Evolutionary conservation across 2,113 vertebrate species (phyloP), one percentile per base, ranked within the genome.

Genomic region (Lepidothrix coronata): DNA sequence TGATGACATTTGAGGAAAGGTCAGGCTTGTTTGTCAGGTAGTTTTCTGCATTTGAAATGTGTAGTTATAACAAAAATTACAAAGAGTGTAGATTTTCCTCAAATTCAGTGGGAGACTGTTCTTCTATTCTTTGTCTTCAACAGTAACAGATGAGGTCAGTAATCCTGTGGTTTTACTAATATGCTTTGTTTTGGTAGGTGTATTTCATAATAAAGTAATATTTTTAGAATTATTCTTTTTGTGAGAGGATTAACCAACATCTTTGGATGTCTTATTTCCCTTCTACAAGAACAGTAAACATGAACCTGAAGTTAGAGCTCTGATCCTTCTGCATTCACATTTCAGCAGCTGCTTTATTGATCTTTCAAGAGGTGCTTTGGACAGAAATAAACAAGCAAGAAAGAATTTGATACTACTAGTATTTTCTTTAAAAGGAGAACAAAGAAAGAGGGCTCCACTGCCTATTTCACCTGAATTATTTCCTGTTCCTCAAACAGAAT

Each of bases 1-100:
- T 12, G 23, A 28, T 82, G 88, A 93, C 76, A 89, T 96, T 97
- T 95, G 81, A 87, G 81, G 83, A 97, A 96, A 92, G 39, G 41
- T 87, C 88, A 96, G 65, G 14, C 52, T 89, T 87, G 70, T 93
- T 94, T 96, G 73, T 72, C 41, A 58, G 65, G 52, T 91, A 72
- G 61, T 88, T 81, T 61, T 91, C 88, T 93, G 79, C 57, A 76
- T 89, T 81, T 78, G 77, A 94, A 95, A 91, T 62, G 46, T 63
- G 44, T 62, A 84, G 89, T 95, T 92, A 82, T 86, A 48, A 91
- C 91, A 87, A 93, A 93, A 96, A 66, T 91, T 65, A 77, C 46
- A 21, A 75, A 74, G 65, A 81, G 5, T 39, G 35, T 59, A 91
- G 55, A 65, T 91, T 61, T 68, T 85, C 41, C 31, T 91, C 52